Conservation (phyloP, 2,888 invertebrate species). For the Alviniconcha strummeri region DNA sequence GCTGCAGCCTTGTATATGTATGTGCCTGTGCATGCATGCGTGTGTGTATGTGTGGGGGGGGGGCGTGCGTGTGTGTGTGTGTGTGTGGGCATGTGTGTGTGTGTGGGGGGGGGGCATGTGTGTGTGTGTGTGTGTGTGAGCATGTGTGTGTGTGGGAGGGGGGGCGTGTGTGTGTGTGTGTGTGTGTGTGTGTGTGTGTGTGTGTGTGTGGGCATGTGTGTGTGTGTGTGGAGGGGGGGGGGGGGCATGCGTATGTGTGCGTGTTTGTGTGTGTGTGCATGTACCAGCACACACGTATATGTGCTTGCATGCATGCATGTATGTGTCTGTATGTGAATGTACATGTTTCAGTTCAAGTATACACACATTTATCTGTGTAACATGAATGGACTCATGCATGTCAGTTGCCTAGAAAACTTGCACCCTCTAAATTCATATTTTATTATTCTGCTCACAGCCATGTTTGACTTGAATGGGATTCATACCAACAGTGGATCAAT, state of each 20-base stretch:
- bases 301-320: neutral
- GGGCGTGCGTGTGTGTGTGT: no score
- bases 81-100: neutral
- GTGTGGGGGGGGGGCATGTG: no score
- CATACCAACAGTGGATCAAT: no score
- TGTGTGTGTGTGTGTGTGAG: constrained; percentile 1
- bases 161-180: constrained; percentile 2
- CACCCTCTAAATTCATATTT: no score
- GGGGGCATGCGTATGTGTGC: neutral
- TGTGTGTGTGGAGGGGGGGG: no score
- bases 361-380: neutral
- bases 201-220: neutral
- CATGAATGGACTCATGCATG: no score
- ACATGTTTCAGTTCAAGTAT: neutral
- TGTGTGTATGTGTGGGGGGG: neutral
- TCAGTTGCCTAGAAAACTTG: no score
- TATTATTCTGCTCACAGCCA: no score
- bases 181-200: neutral
- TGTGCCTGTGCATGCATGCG: no score
- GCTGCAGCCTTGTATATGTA: no score
- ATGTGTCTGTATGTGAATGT: neutral
- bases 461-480: no score
- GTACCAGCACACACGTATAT: neutral
- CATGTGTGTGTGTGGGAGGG: neutral
- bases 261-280: neutral